phyloP scores from a whole-genome alignment of 2,113 vertebrate genomes.

The Leptosomus discolor region DNA sequence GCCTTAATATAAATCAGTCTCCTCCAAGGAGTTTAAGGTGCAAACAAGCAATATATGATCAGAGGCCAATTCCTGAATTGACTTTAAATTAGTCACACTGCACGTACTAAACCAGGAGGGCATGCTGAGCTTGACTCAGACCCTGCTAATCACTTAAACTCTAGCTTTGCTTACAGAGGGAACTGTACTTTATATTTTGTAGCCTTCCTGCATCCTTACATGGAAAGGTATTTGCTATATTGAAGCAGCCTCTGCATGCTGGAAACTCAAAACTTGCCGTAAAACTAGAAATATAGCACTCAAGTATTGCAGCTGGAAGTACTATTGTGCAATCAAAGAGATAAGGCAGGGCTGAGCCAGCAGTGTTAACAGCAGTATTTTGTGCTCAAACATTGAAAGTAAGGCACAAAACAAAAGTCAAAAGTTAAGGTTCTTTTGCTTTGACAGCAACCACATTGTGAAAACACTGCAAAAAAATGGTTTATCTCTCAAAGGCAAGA shows the following conservation, averaged over 20 bases:
- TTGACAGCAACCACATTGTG: background rate
- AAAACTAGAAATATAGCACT: background rate
- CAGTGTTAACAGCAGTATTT: background rate
- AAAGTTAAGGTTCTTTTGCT: background rate
- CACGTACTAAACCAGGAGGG: background rate
- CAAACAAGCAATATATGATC: background rate
- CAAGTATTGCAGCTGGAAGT: background rate
- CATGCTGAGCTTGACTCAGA: background rate
- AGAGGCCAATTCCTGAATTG: background rate
- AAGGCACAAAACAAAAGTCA: background rate
- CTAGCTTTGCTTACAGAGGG: background rate
- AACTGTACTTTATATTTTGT: background rate
- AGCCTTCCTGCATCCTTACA: background rate
- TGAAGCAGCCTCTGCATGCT: background rate
- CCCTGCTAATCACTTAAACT: conserved; percentile 11
- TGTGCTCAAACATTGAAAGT: background rate
- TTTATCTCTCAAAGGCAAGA: background rate
- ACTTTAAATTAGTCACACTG: background rate
- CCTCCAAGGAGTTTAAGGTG: background rate
- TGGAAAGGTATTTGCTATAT: conserved; percentile 10
- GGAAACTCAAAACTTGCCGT: background rate
- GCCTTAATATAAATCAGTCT: background rate
- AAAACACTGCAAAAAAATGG: background rate
- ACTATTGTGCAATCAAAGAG: background rate
- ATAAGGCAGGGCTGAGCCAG: background rate